Conservation (phyloP, 2,113 vertebrate genomes). For the Procavia capensis region DNA sequence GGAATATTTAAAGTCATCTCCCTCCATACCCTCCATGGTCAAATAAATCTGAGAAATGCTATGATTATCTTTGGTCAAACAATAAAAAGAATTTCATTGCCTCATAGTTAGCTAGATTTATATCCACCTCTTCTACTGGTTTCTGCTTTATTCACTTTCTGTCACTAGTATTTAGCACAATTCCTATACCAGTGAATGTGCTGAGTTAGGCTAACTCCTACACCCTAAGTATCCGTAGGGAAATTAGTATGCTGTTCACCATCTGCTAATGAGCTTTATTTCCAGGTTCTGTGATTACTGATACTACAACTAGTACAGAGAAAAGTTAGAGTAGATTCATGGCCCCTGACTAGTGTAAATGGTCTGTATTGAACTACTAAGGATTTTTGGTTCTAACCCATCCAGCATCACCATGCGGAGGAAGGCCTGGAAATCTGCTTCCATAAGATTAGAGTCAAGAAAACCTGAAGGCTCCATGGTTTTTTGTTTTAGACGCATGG, state of each 20-base stretch:
- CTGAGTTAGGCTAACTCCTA: background rate
- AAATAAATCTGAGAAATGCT: constrained; percentile 16
- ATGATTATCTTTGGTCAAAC: background rate
- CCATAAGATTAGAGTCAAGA: no score
- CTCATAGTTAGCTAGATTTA: constrained; percentile 10
- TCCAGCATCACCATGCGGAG: no score
- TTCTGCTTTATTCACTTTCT: background rate
- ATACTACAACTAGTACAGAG: background rate
- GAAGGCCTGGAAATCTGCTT: no score
- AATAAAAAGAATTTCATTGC: background rate
- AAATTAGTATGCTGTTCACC: background rate
- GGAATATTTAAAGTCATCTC: background rate
- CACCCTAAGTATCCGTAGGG: background rate
- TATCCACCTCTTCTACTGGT: background rate
- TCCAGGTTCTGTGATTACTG: background rate
- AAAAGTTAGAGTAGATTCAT: background rate
- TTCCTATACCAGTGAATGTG: background rate
- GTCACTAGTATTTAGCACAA: background rate
- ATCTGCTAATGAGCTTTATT: background rate
- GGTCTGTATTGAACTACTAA: background rate
- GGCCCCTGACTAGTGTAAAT: no score
- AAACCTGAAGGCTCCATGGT: no score
- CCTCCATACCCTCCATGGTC: background rate
- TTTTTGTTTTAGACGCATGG: no score
- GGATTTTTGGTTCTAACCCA: no score